A percentile compares a stretch with the other conserved stretches of the same genome.
These are phyloP conservation scores for Sitta europaea DNA, from an alignment of 2,113 vertebrate species.

Conservation along the genomic window DNA sequence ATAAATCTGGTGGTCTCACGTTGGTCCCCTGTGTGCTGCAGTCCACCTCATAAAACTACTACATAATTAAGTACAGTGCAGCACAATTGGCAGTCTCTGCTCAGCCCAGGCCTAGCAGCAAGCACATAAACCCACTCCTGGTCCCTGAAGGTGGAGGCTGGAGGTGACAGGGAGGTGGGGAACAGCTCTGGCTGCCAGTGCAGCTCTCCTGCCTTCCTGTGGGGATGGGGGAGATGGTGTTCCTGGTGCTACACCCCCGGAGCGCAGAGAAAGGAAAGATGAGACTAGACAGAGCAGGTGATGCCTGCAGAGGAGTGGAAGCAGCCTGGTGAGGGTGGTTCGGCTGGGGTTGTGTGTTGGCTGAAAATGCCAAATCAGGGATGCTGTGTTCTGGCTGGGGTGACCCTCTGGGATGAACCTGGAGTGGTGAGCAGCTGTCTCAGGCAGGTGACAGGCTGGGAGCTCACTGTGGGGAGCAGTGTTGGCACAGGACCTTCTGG, in stretches of 20 bases:
- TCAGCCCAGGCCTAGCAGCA: conserved; percentile 23
- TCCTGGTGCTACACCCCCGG: fast-evolving
- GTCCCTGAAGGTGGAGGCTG: neutral
- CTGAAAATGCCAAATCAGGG: neutral
- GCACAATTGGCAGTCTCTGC: conserved; percentile 63
- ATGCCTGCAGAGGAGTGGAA: neutral
- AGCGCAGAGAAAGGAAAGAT: neutral
- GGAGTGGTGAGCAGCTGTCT: neutral
- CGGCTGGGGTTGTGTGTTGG: neutral
- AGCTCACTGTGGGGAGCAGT: neutral
- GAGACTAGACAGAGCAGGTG: neutral
- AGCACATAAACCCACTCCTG: neutral
- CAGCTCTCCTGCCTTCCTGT: conserved; percentile 11
- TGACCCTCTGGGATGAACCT: too few species aligned
- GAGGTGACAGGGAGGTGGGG: neutral
- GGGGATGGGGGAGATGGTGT: fast-evolving
- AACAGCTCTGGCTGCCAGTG: neutral
- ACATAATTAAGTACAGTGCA: conserved; percentile 72
- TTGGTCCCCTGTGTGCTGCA: conserved; percentile 63
- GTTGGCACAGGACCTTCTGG: neutral
- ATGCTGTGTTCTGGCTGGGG: neutral
- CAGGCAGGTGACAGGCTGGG: fast-evolving
- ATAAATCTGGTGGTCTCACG: conserved; percentile 68
- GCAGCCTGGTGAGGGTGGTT: neutral
- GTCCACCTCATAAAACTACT: conserved; percentile 76